phyloP scores from a whole-genome alignment of 2,888 invertebrate species.

The Sepiola atlantica region DNA sequence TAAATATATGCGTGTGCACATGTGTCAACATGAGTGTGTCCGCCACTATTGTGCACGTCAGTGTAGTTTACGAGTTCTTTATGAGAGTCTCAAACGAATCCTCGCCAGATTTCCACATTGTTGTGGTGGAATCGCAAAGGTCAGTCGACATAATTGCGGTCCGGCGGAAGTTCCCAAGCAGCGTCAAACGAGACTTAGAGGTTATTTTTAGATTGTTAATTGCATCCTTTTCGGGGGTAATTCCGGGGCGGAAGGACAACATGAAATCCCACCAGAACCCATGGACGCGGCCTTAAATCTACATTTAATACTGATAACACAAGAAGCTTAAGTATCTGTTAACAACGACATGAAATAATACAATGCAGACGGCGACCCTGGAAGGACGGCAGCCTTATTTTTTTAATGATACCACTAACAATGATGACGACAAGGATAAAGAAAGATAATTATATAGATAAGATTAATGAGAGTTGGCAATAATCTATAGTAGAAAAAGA shows the following conservation, averaged over 20 bases:
- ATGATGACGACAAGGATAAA: background rate
- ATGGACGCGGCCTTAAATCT: background rate
- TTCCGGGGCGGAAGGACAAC: slow-evolving; percentile 32
- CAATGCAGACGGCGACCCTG: background rate
- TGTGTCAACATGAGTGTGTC: background rate
- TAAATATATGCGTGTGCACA: background rate
- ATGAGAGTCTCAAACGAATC: background rate
- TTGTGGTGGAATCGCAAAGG: background rate
- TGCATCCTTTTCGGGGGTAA: background rate
- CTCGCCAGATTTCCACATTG: background rate
- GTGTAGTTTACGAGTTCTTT: background rate
- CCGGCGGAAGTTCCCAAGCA: background rate
- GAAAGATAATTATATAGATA: background rate
- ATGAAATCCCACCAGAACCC: background rate
- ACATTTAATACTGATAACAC: background rate
- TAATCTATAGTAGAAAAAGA: too few relatives aligned
- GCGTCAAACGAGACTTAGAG: background rate
- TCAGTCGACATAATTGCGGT: background rate
- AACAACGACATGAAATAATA: background rate
- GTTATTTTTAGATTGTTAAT: slow-evolving; percentile 32
- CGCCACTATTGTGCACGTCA: background rate
- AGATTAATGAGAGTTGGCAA: background rate
- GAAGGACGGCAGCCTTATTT: background rate
- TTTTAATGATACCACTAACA: background rate
- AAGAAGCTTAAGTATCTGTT: background rate